Conservation (phyloP, 1,140 invertebrate species). For the Aphis gossypii region DNA sequence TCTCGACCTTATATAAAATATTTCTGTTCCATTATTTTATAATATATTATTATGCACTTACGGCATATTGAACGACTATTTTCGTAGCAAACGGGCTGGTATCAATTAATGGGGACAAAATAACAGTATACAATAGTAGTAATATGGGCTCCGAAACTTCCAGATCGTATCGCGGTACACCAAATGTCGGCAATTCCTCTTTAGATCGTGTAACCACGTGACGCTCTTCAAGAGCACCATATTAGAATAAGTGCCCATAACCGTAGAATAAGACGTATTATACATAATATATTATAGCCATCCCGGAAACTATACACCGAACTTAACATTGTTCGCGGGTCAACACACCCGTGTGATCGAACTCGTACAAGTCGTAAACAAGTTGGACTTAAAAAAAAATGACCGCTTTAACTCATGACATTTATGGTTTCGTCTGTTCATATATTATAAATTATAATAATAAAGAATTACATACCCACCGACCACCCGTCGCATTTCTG, state of each 20-base stretch:
- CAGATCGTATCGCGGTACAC: neutral
- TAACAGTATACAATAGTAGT: neutral
- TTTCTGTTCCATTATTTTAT: neutral
- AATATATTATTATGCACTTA: neutral
- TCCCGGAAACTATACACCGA: neutral
- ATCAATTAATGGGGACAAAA: neutral
- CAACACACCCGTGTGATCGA: slow-evolving; percentile 5
- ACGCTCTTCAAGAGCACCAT: neutral
- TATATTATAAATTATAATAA: neutral
- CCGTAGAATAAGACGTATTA: neutral
- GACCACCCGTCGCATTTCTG: neutral
- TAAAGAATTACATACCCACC: neutral
- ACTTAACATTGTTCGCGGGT: slow-evolving; percentile 4
- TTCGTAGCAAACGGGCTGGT: neutral
- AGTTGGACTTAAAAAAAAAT: slow-evolving; percentile 19
- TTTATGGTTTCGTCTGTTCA: slow-evolving; percentile 26
- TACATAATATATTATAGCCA: neutral
- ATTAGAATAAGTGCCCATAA: neutral
- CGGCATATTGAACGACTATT: neutral
- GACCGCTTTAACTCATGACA: neutral
- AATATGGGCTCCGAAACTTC: neutral
- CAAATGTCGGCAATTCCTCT: neutral
- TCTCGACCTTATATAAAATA: neutral
- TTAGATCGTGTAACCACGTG: neutral
- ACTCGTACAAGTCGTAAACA: slow-evolving; percentile 36